Percentiles rank a stretch among this genome's conserved stretches.
Evolutionary conservation across 1,140 invertebrate species (phyloP).

Genomic region (Phortica variegata): DNA sequence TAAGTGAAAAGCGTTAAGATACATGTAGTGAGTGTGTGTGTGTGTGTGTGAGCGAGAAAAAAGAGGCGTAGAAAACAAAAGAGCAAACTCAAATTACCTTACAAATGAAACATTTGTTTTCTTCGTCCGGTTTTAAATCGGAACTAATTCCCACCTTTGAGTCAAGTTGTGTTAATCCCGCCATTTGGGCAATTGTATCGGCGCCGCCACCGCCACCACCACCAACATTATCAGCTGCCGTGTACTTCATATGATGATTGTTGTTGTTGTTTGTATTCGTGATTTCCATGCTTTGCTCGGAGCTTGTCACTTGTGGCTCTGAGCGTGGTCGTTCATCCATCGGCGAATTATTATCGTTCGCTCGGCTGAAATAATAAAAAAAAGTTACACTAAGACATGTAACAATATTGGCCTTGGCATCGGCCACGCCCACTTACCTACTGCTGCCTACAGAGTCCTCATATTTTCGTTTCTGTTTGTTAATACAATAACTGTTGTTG

Average conservation of each 20-base stretch:
- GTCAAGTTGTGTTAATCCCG: slow-evolving; percentile 55
- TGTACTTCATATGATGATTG: slow-evolving; percentile 14
- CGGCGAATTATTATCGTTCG: slow-evolving; percentile 42
- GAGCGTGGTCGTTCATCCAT: slow-evolving; percentile 47
- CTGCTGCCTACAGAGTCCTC: slow-evolving; percentile 48
- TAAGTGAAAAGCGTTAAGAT: not conserved
- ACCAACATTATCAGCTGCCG: slow-evolving; percentile 10
- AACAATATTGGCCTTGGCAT: not conserved
- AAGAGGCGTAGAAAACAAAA: slow-evolving; percentile 12
- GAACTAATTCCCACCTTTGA: slow-evolving; percentile 57
- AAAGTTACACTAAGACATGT: not conserved
- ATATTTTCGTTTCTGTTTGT: slow-evolving; percentile 35
- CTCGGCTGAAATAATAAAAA: slow-evolving; percentile 18
- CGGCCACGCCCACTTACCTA: slow-evolving; percentile 23
- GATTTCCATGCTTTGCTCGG: slow-evolving; percentile 43
- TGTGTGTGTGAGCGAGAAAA: slow-evolving; percentile 3
- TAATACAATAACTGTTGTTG: not conserved
- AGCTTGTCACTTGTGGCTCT: slow-evolving; percentile 52
- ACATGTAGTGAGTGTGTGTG: slow-evolving; percentile 6
- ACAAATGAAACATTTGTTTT: slow-evolving; percentile 59
- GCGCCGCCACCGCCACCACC: slow-evolving; percentile 5
- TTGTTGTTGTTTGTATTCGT: slow-evolving; percentile 47
- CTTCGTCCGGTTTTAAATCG: slow-evolving; percentile 56
- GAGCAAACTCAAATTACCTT: slow-evolving; percentile 56
- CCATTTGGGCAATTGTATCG: slow-evolving; percentile 22